phyloP scores from a whole-genome alignment of 2,888 invertebrate species.

The Chironomus riparius region DNA sequence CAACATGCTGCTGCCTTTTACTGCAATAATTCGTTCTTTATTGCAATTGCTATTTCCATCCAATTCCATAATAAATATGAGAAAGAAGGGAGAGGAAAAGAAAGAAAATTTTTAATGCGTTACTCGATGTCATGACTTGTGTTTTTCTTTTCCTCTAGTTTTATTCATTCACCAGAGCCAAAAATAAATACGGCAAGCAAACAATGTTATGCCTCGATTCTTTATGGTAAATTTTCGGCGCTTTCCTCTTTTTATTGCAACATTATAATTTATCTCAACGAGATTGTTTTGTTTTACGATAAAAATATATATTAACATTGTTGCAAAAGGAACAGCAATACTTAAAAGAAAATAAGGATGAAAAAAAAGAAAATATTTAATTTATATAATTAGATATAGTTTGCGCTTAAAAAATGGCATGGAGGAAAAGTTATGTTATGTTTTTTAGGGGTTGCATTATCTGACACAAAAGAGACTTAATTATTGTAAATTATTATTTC shows the following conservation, averaged over 20 bases:
- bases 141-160: too few species aligned
- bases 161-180: background rate
- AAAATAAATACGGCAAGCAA: background rate
- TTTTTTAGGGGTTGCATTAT: constrained; percentile 21
- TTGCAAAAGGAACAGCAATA: background rate
- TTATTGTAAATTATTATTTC: background rate
- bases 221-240: background rate
- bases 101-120: background rate
- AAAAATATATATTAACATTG: constrained; percentile 18
- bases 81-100: background rate
- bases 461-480: constrained; percentile 22
- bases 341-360: background rate
- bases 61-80: too few species aligned
- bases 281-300: constrained; percentile 15
- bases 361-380: background rate
- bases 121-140: too few species aligned
- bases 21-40: constrained; percentile 19
- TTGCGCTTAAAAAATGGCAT: background rate
- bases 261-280: constrained; percentile 10
- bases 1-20: constrained; percentile 17
- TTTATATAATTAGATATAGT: constrained; percentile 1
- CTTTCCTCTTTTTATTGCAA: background rate
- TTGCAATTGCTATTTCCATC: background rate
- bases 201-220: background rate
- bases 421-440: background rate